These are phyloP conservation scores for Cryptotermes secundus DNA, from an alignment of 1,140 invertebrate genomes.

Conservation along the genomic window DNA sequence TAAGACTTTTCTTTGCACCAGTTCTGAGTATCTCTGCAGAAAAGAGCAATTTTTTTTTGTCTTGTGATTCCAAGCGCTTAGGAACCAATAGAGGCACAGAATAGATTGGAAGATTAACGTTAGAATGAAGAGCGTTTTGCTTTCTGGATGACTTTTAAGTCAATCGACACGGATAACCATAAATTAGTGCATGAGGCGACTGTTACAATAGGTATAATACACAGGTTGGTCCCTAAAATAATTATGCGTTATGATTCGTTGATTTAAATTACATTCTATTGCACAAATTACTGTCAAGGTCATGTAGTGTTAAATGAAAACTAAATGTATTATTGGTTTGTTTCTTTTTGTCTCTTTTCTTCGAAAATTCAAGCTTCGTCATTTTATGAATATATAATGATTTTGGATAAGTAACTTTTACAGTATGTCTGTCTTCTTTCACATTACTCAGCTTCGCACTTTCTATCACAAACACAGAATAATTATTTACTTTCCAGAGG, in stretches of 20 bases:
- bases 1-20: neutral
- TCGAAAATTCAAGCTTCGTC: neutral
- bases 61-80: neutral
- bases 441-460: neutral
- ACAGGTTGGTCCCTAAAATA: conserved; percentile 7
- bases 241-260: neutral
- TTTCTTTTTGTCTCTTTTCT: neutral
- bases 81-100: conserved; percentile 27
- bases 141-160: neutral
- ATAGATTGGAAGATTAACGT: conserved; percentile 27
- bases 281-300: no score
- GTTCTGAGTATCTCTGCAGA: neutral
- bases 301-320: neutral
- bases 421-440: no score
- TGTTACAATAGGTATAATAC: neutral
- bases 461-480: neutral
- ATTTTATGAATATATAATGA: neutral
- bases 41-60: neutral
- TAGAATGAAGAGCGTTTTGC: conserved; percentile 27
- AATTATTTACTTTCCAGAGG: neutral
- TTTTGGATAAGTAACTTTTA: neutral
- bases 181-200: neutral
- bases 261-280: neutral
- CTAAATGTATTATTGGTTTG: no score
- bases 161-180: neutral